These are phyloP conservation scores for Thymallus thymallus DNA, from an alignment of 2,113 vertebrate genomes.

Conservation along the genomic window DNA sequence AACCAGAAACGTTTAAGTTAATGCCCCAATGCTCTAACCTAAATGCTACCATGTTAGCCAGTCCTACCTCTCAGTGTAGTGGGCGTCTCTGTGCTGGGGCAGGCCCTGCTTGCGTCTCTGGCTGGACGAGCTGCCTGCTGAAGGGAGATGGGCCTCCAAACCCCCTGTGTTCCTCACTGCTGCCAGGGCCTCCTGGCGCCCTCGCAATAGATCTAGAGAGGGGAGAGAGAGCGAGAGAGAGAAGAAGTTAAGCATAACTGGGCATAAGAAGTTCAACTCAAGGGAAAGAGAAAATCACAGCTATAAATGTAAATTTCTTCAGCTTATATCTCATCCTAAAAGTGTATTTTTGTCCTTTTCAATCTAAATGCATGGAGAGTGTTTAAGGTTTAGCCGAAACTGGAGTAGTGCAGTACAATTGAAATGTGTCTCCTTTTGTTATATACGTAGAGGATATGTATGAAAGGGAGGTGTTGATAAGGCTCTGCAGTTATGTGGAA, in stretches of 20 bases:
- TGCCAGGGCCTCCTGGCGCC: constrained; percentile 85
- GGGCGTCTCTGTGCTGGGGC: constrained; percentile 85
- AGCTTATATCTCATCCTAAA: constrained; percentile 8
- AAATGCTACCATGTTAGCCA: too few species aligned
- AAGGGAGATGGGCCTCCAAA: constrained; percentile 88
- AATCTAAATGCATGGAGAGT: background rate
- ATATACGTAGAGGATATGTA: background rate
- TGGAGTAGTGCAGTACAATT: background rate
- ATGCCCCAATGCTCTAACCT: too few species aligned
- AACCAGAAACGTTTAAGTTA: too few species aligned
- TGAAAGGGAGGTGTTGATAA: too few species aligned
- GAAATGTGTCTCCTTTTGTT: constrained; percentile 11
- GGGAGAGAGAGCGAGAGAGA: constrained; percentile 25
- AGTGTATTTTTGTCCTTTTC: background rate
- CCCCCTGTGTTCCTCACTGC: constrained; percentile 79
- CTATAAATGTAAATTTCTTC: constrained; percentile 21
- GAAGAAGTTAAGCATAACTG: background rate
- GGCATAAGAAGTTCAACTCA: background rate
- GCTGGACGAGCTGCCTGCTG: constrained; percentile 79
- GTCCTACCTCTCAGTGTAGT: constrained; percentile 88
- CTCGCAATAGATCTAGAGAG: constrained; percentile 83
- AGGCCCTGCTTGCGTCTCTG: constrained; percentile 92
- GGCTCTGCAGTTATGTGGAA: too few species aligned
- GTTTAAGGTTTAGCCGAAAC: background rate
- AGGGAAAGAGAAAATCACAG: constrained; percentile 31